Evolutionary conservation across 2,888 invertebrate species (phyloP).

Genomic region (Zaprionus obscuricornis): DNA sequence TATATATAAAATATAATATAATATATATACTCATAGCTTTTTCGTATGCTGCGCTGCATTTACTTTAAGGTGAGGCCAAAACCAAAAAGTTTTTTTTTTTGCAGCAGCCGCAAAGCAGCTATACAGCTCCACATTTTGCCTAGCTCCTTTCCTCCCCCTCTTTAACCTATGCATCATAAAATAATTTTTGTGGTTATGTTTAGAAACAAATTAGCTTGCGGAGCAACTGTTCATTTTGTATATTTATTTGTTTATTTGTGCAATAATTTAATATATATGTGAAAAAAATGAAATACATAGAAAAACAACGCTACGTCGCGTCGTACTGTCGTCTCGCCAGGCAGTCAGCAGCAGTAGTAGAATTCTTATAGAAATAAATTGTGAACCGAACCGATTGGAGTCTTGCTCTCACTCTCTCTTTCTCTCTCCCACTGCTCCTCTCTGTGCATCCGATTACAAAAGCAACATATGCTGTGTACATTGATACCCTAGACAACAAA

Average conservation of each 20-base stretch:
- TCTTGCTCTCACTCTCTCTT: too few species aligned
- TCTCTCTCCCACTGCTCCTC: background rate
- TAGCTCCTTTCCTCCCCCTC: background rate
- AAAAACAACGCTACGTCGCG: slow-evolving; percentile 7
- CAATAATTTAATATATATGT: too few species aligned
- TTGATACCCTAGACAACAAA: too few species aligned
- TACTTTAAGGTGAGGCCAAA: slow-evolving; percentile 61
- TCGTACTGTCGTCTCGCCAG: slow-evolving; percentile 27
- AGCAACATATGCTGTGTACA: too few species aligned
- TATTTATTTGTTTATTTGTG: slow-evolving; percentile 40
- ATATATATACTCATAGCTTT: slow-evolving; percentile 7
- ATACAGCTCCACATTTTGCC: too few species aligned
- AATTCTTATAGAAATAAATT: slow-evolving; percentile 16
- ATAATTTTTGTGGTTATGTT: slow-evolving; percentile 58
- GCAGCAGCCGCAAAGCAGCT: slow-evolving; percentile 25
- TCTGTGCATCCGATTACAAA: background rate
- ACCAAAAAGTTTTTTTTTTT: slow-evolving; percentile 39
- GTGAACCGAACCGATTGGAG: too few species aligned
- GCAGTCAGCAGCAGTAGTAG: too few species aligned
- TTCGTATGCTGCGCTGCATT: slow-evolving; percentile 39
- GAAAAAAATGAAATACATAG: slow-evolving; percentile 25
- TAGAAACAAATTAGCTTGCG: slow-evolving; percentile 58
- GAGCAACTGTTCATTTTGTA: slow-evolving; percentile 31
- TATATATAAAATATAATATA: background rate
- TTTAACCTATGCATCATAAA: slow-evolving; percentile 5